Percentiles rank a stretch among this genome's conserved stretches.
Conservation (phyloP, 2,888 invertebrate species). For the Sinopyrophorus schimmeli region DNA sequence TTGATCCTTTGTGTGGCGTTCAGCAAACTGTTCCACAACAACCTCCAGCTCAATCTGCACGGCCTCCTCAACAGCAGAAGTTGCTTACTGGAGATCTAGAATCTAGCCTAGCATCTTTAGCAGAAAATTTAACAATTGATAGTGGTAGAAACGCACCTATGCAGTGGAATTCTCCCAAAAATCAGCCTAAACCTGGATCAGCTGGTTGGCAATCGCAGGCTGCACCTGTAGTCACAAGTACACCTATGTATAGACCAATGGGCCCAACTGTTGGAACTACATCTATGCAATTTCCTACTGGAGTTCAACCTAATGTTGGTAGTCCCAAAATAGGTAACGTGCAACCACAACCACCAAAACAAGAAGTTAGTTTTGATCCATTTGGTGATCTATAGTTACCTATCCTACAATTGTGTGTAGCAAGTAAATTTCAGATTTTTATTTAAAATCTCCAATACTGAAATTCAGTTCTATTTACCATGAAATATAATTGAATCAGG, state of each 20-base stretch:
- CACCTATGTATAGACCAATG: constrained; percentile 83
- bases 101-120: constrained; percentile 89
- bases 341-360: constrained; percentile 40
- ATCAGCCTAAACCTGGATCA: constrained; percentile 75
- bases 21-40: constrained; percentile 57
- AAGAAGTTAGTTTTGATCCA: constrained; percentile 52
- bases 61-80: constrained; percentile 52
- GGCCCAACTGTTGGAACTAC: constrained; percentile 50
- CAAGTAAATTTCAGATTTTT: too few relatives aligned
- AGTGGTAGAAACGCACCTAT: constrained; percentile 57
- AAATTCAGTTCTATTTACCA: too few relatives aligned
- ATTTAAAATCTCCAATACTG: too few relatives aligned
- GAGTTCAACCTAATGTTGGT: constrained; percentile 38
- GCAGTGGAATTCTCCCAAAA: constrained; percentile 82
- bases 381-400: constrained; percentile 54
- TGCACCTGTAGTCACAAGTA: constrained; percentile 84
- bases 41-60: constrained; percentile 42
- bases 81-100: constrained; percentile 92
- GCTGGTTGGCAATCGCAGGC: constrained; percentile 86
- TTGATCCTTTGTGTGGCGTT: constrained; percentile 64
- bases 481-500: too few relatives aligned
- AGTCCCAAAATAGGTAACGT: constrained; percentile 47
- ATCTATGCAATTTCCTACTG: constrained; percentile 43
- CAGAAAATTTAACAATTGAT: constrained; percentile 90
- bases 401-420: too few relatives aligned